Evolutionary conservation across 2,797 vertebrate species (phyloP), one percentile per base, ranked within the genome.

Genomic region (Meda fulgida): DNA sequence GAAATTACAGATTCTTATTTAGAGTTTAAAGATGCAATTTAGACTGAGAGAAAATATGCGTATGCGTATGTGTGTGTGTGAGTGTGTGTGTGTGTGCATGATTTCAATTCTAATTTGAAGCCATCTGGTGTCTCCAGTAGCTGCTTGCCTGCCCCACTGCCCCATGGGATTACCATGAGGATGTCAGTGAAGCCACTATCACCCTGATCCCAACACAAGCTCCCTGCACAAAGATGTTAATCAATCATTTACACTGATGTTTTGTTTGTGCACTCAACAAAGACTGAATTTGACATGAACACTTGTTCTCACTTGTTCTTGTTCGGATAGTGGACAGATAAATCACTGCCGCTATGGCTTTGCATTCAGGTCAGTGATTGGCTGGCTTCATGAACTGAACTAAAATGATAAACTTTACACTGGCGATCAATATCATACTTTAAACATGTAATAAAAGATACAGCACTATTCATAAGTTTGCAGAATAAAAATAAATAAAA

Each of bases 91-190:
- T 38, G 73, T 58, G 58, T 80, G 43, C 76, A 58, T 63, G 67
- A 80, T 83, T 86, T 86, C 26, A 51, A 60, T 84, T 87, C 69
- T 46, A 63, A 81, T 86, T 86, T 86, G 55, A 80, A 78, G 63
- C 69, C 73, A 84, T 88, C 89, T 88, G 86, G 63, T 84, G 34
- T 63, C 81, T 84, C 34, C 58, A 80, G 78, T 81, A 83, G 76
- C 84, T 87, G 84, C 81, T 84, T 46, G 78, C 70, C 83, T 87
- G 86, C 83, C 83, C 86, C 81, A 55, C 83, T 87, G 86, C 83
- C 83, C 86, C 75, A 55, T 81, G 86, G 85, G 87, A 88, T 89
- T 86, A 88, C 77, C 73, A 70, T 46, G 78, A 85, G 87, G 87
- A 88, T 78, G 78, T 86, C 79, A 80, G 43, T 77, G 75, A 75